A percentile compares a stretch with the other conserved stretches of the same genome.
These are phyloP conservation scores for Thymelicus sylvestris DNA, from an alignment of 2,888 invertebrate species.

Conservation along the genomic window DNA sequence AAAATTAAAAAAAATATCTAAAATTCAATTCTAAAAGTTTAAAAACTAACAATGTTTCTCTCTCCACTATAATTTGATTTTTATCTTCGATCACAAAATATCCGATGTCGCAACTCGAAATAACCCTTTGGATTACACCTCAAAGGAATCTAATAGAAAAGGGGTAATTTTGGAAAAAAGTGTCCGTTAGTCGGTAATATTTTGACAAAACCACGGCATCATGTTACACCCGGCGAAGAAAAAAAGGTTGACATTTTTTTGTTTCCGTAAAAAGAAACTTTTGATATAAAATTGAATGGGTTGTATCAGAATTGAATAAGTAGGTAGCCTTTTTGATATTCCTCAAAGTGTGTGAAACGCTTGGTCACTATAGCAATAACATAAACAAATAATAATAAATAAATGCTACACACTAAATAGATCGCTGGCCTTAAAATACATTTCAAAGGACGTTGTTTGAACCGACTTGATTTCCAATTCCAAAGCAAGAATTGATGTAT, in stretches of 20 bases:
- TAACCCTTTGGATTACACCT: constrained; percentile 56
- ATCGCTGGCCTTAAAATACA: no score
- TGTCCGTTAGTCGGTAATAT: constrained; percentile 71
- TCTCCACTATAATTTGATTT: constrained; percentile 41
- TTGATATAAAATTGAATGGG: background rate
- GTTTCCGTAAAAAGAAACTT: background rate
- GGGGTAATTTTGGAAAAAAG: constrained; percentile 66
- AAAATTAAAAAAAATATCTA: no score
- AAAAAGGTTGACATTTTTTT: constrained; percentile 41
- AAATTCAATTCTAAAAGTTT: background rate
- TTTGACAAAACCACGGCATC: constrained; percentile 80
- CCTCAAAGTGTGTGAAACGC: no score
- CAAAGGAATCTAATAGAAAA: constrained; percentile 54
- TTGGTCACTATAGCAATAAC: no score
- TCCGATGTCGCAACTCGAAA: constrained; percentile 57
- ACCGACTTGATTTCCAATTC: no score
- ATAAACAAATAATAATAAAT: no score
- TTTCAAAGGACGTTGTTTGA: no score
- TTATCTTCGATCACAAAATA: constrained; percentile 70
- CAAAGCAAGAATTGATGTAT: no score
- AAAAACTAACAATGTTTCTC: constrained; percentile 31
- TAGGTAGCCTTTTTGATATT: no score
- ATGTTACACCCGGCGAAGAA: constrained; percentile 61
- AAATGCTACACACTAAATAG: no score
- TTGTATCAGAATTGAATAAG: no score